These are phyloP conservation scores for Drosophila niveifrons DNA, from an alignment of 2,888 invertebrate species.

Conservation along the genomic window DNA sequence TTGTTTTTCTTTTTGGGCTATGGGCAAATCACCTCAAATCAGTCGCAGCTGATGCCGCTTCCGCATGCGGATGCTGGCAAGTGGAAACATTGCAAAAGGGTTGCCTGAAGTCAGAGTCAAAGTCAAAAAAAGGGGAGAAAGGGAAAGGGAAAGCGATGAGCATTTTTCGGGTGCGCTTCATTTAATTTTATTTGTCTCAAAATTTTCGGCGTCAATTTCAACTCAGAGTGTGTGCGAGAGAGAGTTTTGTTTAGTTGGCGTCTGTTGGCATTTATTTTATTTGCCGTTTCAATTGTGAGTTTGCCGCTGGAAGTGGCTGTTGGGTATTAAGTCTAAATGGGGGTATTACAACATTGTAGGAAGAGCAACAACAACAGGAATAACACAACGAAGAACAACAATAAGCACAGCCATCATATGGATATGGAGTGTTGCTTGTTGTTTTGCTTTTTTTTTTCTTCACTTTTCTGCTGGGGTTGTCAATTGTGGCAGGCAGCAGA, in stretches of 20 bases:
- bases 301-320: constrained; percentile 71
- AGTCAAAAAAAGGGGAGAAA: no score
- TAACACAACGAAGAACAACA: constrained; percentile 19
- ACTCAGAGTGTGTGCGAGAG: constrained; percentile 25
- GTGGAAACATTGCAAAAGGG: constrained; percentile 38
- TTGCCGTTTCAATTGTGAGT: constrained; percentile 77
- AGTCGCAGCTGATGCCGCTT: background rate
- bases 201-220: constrained; percentile 68
- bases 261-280: constrained; percentile 64
- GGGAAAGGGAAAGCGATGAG: no score
- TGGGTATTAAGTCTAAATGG: constrained; percentile 80
- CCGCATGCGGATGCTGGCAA: constrained; percentile 9
- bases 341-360: constrained; percentile 70
- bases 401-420: constrained; percentile 47
- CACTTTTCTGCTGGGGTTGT: constrained; percentile 34
- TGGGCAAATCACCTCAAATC: background rate
- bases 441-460: no score
- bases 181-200: constrained; percentile 81
- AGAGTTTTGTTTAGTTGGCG: constrained; percentile 44
- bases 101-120: constrained; percentile 17
- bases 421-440: constrained; percentile 58
- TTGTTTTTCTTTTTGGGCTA: background rate
- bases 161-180: constrained; percentile 71
- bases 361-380: background rate
- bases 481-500: constrained; percentile 36